phyloP scores from a whole-genome alignment of 1,140 invertebrate genomes.

The Eumaeus atala region DNA sequence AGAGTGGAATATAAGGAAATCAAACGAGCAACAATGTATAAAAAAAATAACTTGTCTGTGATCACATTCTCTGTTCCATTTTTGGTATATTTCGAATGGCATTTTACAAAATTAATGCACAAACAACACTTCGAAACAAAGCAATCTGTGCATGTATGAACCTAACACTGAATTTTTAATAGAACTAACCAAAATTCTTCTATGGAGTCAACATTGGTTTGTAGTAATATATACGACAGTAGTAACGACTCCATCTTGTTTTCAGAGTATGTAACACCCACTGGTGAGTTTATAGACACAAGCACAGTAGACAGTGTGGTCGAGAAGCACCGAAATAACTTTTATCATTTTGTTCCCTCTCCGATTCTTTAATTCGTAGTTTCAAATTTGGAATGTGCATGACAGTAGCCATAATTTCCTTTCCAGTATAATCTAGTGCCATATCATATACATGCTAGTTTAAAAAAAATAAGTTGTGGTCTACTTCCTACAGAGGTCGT shows the following conservation, averaged over 20 bases:
- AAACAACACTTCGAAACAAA: constrained; percentile 5
- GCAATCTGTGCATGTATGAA: constrained; percentile 3
- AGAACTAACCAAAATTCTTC: constrained; percentile 26
- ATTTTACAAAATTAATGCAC: neutral
- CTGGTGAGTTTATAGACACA: constrained; percentile 64
- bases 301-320: constrained; percentile 55
- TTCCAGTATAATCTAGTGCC: neutral
- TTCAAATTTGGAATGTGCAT: constrained; percentile 38
- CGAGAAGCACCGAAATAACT: constrained; percentile 35
- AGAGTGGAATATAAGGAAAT: too few relatives aligned
- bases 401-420: constrained; percentile 18
- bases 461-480: too few relatives aligned
- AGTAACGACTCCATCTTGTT: constrained; percentile 73
- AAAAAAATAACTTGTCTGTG: too few relatives aligned
- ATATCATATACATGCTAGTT: too few relatives aligned
- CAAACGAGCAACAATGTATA: too few relatives aligned
- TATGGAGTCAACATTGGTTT: constrained; percentile 61
- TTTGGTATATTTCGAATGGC: constrained; percentile 6
- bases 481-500: too few relatives aligned
- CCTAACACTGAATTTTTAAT: constrained; percentile 13
- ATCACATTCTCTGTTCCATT: neutral
- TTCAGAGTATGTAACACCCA: constrained; percentile 72
- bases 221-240: constrained; percentile 47
- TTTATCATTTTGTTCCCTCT: constrained; percentile 26
- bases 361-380: constrained; percentile 31